A percentile compares a stretch with the other conserved stretches of the same genome.
Conservation (phyloP, 2,797 vertebrate genomes). For the Borostomias antarcticus region DNA sequence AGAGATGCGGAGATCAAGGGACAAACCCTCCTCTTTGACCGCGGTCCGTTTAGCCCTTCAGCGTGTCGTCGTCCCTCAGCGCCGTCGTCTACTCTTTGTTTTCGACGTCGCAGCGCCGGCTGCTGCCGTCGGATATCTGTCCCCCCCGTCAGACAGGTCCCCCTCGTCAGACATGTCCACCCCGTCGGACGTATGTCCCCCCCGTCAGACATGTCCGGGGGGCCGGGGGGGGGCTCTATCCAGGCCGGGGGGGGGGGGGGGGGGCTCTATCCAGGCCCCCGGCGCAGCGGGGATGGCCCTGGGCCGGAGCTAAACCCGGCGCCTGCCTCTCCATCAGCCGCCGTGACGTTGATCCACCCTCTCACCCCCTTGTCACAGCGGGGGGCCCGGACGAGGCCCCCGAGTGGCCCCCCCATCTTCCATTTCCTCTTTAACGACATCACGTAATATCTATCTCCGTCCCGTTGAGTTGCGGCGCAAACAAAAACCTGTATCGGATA, state of each 20-base stretch:
- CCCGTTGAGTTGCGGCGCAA: too few species aligned
- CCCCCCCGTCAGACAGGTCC: too few species aligned
- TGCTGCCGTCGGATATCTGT: slow-evolving; percentile 21
- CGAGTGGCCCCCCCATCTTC: slow-evolving; percentile 17
- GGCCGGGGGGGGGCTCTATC: slow-evolving; percentile 26
- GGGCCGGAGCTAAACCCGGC: slow-evolving; percentile 66
- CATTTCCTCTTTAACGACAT: slow-evolving; percentile 37
- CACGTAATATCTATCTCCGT: not conserved
- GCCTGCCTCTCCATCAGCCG: slow-evolving; percentile 33
- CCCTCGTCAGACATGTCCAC: too few species aligned
- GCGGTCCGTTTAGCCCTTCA: not conserved
- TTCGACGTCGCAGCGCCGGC: not conserved
- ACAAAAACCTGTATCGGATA: not conserved
- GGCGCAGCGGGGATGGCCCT: slow-evolving; percentile 56
- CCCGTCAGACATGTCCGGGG: slow-evolving; percentile 48
- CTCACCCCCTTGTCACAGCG: slow-evolving; percentile 49
- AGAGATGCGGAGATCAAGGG: too few species aligned
- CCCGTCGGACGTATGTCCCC: too few species aligned
- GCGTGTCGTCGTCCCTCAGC: too few species aligned
- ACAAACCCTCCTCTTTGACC: not conserved
- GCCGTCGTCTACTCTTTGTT: too few species aligned
- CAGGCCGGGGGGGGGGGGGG: slow-evolving; percentile 45
- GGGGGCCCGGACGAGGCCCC: slow-evolving; percentile 63
- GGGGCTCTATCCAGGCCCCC: slow-evolving; percentile 50
- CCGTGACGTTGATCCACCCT: slow-evolving; percentile 64